Evolutionary conservation across 2,888 invertebrate species (phyloP), one percentile per base, ranked within the genome.

Genomic region (Oegoconia quadripuncta): DNA sequence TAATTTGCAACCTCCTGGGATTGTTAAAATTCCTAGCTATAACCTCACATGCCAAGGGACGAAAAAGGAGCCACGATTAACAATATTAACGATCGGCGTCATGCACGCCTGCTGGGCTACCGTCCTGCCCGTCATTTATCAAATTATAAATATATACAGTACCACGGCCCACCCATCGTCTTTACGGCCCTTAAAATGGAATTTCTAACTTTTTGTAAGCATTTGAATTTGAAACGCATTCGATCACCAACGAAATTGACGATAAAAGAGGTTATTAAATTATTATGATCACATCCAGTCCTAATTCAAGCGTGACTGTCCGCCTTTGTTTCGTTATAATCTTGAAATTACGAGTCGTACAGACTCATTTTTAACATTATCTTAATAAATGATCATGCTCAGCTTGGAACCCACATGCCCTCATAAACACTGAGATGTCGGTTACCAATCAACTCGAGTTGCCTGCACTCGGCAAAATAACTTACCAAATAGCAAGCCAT

Each of bases 101-200:
- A 30, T 37, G 32, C 50, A 60, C 71, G 68, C 74, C 74, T 68
- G 75, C 76, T 75, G 75, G 51, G 73, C 75, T 69, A 74, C 69
- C 69, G 73, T 61, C 63, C 57, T 63, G 59, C 40, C 55, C 53
- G 56, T 58, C 70, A 70, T 78, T 74, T 75, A 76, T 81, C 79
- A 80, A 74, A 78, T 78, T 79, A 79, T 42, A 42, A 42, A 42
- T 42, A 42, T 32, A 41, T 35, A 36, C 35, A 31, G 75, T 61
- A 58, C 65, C 49, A 46, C 56, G 48, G 66, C 57, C 70, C 72
- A 69, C 70, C 70, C 66, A 69, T 67, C 48, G 62, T 48, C 59
- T 55, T 58, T 60, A 60, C 56, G 46, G 58, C 50, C 53, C 56
- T 28, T 29, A 22, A 17, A 30, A 28, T 23, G 16, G 20, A 32